phyloP scores from a whole-genome alignment of 2,113 vertebrate species.

The Ctenomys sociabilis region DNA sequence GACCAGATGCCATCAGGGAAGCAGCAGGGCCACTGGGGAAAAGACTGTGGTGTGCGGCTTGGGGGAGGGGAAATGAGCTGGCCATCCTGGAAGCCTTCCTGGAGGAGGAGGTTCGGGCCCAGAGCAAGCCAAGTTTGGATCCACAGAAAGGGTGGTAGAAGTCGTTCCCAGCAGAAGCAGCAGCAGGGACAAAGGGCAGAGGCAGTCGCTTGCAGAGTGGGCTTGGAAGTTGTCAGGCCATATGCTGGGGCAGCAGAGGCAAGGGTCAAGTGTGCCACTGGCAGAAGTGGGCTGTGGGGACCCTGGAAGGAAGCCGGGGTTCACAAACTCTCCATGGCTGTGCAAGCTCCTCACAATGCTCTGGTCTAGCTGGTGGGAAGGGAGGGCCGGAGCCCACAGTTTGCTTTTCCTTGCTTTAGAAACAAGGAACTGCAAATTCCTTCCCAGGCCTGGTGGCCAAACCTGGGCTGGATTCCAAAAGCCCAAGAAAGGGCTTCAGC shows the following conservation, averaged over 20 bases:
- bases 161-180: not conserved
- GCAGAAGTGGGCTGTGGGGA: not conserved
- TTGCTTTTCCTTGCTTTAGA: slow-evolving; percentile 50
- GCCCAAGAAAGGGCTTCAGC: slow-evolving; percentile 36
- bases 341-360: not conserved
- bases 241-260: not conserved
- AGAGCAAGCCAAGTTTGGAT: not conserved
- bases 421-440: slow-evolving; percentile 68
- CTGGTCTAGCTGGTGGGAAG: not conserved
- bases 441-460: slow-evolving; percentile 66
- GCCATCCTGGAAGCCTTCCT: not conserved
- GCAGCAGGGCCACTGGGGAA: not conserved
- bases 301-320: not conserved
- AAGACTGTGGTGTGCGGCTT: not conserved
- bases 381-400: not conserved
- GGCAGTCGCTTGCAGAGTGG: not conserved
- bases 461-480: slow-evolving; percentile 63
- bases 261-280: not conserved
- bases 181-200: not conserved
- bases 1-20: not conserved
- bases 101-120: not conserved
- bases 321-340: not conserved
- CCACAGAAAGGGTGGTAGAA: not conserved
- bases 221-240: not conserved
- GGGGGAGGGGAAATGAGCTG: not conserved